A percentile compares a stretch with the other conserved stretches of the same genome.
phyloP scores from a whole-genome alignment of 1,140 invertebrate species.

The Ectropis grisescens region DNA sequence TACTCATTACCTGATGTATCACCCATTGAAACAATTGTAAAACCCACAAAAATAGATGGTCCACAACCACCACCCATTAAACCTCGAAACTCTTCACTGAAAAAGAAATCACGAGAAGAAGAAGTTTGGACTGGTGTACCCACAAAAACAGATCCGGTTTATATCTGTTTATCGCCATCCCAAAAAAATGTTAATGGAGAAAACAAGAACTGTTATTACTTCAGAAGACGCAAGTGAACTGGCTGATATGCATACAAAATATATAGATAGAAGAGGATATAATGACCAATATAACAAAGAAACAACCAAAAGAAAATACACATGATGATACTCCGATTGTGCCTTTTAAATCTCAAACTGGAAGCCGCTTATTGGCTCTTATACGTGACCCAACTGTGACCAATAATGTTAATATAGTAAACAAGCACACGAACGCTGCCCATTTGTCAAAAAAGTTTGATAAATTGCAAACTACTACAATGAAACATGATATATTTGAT shows the following conservation, averaged over 20 bases:
- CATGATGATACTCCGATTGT: slow-evolving; percentile 18
- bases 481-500: no score
- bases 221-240: slow-evolving; percentile 71
- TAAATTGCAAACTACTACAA: no score
- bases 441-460: no score
- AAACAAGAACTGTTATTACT: slow-evolving; percentile 51
- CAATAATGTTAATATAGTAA: slow-evolving; percentile 33
- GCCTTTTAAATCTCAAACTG: slow-evolving; percentile 57
- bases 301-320: slow-evolving; percentile 6
- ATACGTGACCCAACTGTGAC: slow-evolving; percentile 40
- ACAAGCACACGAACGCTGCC: no score
- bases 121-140: slow-evolving; percentile 72
- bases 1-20: slow-evolving; percentile 27
- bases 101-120: slow-evolving; percentile 39
- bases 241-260: slow-evolving; percentile 78
- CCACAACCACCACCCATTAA: slow-evolving; percentile 42
- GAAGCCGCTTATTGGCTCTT: slow-evolving; percentile 50
- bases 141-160: slow-evolving; percentile 72
- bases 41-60: slow-evolving; percentile 13
- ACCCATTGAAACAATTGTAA: slow-evolving; percentile 22
- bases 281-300: slow-evolving; percentile 49
- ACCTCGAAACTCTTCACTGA: slow-evolving; percentile 54
- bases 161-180: slow-evolving; percentile 80
- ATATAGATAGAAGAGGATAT: slow-evolving; percentile 73
- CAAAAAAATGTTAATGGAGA: slow-evolving; percentile 73